Base-by-base conservation (phyloP, 2,888 invertebrate genomes). In the Drosophila longiperda region DNA sequence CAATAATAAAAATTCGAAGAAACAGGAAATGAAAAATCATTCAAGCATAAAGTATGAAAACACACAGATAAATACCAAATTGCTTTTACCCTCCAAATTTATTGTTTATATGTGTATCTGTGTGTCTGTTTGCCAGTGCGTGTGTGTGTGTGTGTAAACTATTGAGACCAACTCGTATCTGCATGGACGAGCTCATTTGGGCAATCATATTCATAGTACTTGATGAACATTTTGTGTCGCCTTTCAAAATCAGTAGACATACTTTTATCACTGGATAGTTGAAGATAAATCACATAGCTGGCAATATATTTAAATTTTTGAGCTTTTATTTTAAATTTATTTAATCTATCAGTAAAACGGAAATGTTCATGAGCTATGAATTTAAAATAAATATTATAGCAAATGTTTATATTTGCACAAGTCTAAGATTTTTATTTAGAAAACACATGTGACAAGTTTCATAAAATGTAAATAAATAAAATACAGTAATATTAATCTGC, bases 11-110 rank as follows among this genome's bases (percentile, higher is more conserved):
- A 73, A 73, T 62, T 79, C 71, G 42, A 59, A 78, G 74, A 71
- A 81, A 78, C 69, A 77, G 79, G 83, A 85, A 85, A 87, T 87
- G 83, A 79, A 83, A 83, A 87, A 83, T 85, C 88, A 83, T 73
- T 85, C 81, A 83, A 85, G 83, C 88, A 85, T 81, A 85, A 85
- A 85, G 77, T 87, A 81, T 83, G 83, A 85, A 85, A 87, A 85
- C 67, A 85, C 73, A 87, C 76, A 87, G 79, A 85, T 83, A 85
- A 85, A 85, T 85, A 71, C 83, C 58, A 79, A 85, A 85, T 87
- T 70, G 72, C 75, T 81, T 72, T 76, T 78, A 53, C 62, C 73
- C 68, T 72, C 53, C 59, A 78, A 78, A 78, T 78, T 75, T 78
- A 66, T 67, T 72, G 66, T 65, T 26, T 53, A 32, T 36, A 6